These are phyloP conservation scores for Mobula hypostoma DNA, from an alignment of 2,113 vertebrate species.

Conservation along the genomic window DNA sequence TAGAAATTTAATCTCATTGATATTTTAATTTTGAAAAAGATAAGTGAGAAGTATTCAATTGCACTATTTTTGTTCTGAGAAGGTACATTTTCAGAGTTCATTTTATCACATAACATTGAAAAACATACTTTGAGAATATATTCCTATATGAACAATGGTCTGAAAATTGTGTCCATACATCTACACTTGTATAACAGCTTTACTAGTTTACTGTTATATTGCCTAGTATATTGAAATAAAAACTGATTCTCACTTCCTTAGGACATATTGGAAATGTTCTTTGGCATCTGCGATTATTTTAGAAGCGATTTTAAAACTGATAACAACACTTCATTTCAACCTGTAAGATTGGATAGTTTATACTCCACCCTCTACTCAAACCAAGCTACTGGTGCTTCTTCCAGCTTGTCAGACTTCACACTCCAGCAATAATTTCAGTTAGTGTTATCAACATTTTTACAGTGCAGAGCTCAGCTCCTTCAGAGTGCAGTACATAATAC, in stretches of 20 bases:
- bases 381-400: neutral
- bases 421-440: neutral
- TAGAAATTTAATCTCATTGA: neutral
- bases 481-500: neutral
- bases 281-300: neutral
- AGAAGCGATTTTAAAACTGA: neutral
- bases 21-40: neutral
- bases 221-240: neutral
- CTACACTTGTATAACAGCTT: neutral
- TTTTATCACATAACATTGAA: neutral
- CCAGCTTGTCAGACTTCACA: neutral
- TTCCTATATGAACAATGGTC: neutral
- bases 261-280: neutral
- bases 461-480: neutral
- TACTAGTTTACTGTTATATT: neutral
- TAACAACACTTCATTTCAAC: neutral
- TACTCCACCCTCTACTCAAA: neutral
- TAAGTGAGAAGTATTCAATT: neutral
- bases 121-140: neutral
- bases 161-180: neutral
- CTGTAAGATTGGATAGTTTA: neutral
- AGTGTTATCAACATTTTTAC: neutral
- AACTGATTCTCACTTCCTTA: neutral
- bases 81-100: neutral
- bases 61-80: neutral